These are phyloP conservation scores for Ichneumoninae sp. DNA, from an alignment of 2,888 invertebrate genomes.

Conservation along the genomic window DNA sequence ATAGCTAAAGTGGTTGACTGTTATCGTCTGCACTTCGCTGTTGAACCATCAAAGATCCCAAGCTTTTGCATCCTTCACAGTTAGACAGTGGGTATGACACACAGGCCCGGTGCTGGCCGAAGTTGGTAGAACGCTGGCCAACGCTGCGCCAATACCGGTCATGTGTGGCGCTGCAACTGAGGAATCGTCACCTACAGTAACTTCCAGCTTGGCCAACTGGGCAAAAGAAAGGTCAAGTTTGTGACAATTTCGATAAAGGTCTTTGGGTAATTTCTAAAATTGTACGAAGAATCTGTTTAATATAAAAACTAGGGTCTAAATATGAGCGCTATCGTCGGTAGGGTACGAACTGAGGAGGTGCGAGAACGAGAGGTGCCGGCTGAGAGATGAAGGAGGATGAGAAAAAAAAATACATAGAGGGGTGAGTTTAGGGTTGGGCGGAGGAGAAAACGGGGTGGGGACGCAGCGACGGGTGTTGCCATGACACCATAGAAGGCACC, in stretches of 20 bases:
- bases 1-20: background rate
- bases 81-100: no score
- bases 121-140: no score
- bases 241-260: background rate
- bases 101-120: no score
- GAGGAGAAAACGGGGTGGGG: slow-evolving; percentile 34
- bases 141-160: no score
- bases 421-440: slow-evolving; percentile 52
- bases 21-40: background rate
- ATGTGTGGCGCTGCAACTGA: no score
- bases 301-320: background rate
- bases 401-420: slow-evolving; percentile 40
- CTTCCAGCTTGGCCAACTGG: background rate
- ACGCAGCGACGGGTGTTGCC: slow-evolving; percentile 79
- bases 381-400: slow-evolving; percentile 38
- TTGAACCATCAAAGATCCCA: no score
- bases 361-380: slow-evolving; percentile 29
- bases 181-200: background rate
- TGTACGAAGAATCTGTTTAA: background rate
- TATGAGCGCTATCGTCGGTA: background rate
- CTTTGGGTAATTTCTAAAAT: background rate
- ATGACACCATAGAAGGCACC: slow-evolving; percentile 82
- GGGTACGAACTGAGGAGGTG: slow-evolving; percentile 3
- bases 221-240: background rate
- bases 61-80: no score